phyloP scores from a whole-genome alignment of 2,888 invertebrate species.

The Asteroscopus sphinx region DNA sequence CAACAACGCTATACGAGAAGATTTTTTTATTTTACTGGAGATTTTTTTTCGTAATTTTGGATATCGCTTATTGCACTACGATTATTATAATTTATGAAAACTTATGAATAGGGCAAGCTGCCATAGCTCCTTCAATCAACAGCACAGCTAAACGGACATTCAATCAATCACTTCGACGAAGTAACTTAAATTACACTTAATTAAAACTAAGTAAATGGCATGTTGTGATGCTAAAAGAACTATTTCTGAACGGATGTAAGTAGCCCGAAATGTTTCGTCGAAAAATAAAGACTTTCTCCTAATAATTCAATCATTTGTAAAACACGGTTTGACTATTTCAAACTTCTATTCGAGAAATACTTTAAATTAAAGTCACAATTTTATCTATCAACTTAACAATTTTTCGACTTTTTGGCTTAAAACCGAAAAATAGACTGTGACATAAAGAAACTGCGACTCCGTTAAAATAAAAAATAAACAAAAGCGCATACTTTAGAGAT shows the following conservation, averaged over 20 bases:
- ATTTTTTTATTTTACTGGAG: conserved; percentile 55
- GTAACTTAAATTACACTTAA: conserved; percentile 51
- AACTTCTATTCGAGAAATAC: conserved; percentile 44
- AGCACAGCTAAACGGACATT: conserved; percentile 30
- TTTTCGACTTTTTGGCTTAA: background rate
- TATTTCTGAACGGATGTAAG: conserved; percentile 48
- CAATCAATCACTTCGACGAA: conserved; percentile 33
- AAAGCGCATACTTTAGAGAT: conserved; percentile 28
- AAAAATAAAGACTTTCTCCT: conserved; percentile 18
- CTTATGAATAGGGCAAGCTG: conserved; percentile 52
- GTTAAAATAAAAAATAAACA: conserved; percentile 32
- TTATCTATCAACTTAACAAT: conserved; percentile 1
- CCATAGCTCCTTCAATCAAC: conserved; percentile 37
- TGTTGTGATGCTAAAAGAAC: conserved; percentile 59
- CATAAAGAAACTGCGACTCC: conserved; percentile 13
- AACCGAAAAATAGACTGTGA: conserved; percentile 1
- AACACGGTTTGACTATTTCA: conserved; percentile 35
- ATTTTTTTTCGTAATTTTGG: conserved; percentile 63
- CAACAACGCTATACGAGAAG: conserved; percentile 64
- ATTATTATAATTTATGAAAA: conserved; percentile 53
- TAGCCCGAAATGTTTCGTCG: conserved; percentile 36
- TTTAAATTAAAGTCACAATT: conserved; percentile 14
- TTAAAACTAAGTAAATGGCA: conserved; percentile 69
- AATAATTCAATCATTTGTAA: conserved; percentile 21
- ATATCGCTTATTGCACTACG: conserved; percentile 74